Percentiles rank a stretch among this genome's conserved stretches.
Evolutionary conservation across 92 coral and sea anemone species (phyloP).

Genomic region (Palythoa grandiflora): DNA sequence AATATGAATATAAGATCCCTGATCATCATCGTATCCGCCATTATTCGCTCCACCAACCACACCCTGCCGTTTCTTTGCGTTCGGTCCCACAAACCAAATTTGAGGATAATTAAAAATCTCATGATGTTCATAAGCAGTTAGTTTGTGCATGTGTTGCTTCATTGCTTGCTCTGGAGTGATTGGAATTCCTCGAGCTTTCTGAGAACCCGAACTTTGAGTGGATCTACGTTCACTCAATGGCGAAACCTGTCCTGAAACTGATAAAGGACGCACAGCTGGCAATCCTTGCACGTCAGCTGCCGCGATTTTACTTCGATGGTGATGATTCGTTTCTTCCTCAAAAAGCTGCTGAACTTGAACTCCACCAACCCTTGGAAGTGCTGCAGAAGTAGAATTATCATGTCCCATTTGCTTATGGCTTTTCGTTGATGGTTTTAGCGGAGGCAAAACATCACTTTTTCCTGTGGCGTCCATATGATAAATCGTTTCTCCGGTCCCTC

Average conservation of each 20-base stretch:
- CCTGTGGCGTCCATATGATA: constrained; percentile 91
- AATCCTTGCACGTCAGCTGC: constrained; percentile 84
- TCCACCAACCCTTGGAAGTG: constrained; percentile 95
- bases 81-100: constrained; percentile 95
- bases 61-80: constrained; percentile 99
- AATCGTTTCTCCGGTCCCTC: constrained; percentile 87
- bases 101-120: constrained; percentile 98
- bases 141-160: constrained; percentile 96
- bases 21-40: constrained; percentile 99
- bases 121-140: constrained; percentile 94
- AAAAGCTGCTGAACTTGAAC: constrained; percentile 99
- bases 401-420: constrained; percentile 86
- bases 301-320: constrained; percentile 79
- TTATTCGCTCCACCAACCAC: constrained; percentile 99
- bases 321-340: constrained; percentile 98
- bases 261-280: constrained; percentile 87
- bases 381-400: constrained; percentile 74
- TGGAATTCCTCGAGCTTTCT: constrained; percentile 80
- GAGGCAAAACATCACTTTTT: constrained; percentile 92
- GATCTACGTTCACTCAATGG: constrained; percentile 83
- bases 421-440: constrained; percentile 95
- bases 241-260: constrained; percentile 83
- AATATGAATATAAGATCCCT: constrained; percentile 98
- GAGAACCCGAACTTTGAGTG: constrained; percentile 85
- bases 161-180: constrained; percentile 96